Evolutionary conservation across 1,140 invertebrate genomes (phyloP).

Genomic region (Rhyacophila brunnea): DNA sequence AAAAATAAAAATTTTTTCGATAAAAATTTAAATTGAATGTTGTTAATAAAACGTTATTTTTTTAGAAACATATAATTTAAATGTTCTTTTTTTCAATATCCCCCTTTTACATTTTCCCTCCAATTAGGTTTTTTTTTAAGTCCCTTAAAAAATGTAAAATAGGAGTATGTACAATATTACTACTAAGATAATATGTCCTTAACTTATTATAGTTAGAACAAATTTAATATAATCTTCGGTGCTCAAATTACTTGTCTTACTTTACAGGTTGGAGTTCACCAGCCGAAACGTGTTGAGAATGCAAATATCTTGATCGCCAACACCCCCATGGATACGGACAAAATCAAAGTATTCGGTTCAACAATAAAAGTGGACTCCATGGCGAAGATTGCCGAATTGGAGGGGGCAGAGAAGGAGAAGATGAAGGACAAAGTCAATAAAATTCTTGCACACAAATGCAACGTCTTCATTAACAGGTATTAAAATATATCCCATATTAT

Average conservation of each 20-base stretch:
- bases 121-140: too few relatives aligned
- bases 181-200: too few relatives aligned
- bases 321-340: conserved; percentile 99
- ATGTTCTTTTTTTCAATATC: too few relatives aligned
- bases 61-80: too few relatives aligned
- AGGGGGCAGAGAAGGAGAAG: conserved; percentile 97
- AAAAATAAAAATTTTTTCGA: too few relatives aligned
- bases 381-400: conserved; percentile 97
- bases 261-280: conserved; percentile 62
- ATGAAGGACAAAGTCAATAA: conserved; percentile 99
- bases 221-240: conserved; percentile 3
- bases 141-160: too few relatives aligned
- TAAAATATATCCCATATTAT: too few relatives aligned
- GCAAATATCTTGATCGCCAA: conserved; percentile 99
- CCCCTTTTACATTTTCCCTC: too few relatives aligned
- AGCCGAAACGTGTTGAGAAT: conserved; percentile 87
- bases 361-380: conserved; percentile 96
- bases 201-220: conserved; percentile 8
- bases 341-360: conserved; percentile 99
- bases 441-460: conserved; percentile 93
- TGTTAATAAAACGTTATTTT: too few relatives aligned
- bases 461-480: conserved; percentile 97
- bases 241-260: background rate
- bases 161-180: too few relatives aligned
- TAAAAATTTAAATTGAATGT: too few relatives aligned